Evolutionary conservation across 2,888 invertebrate genomes (phyloP), one percentile per base, ranked within the genome.

Genomic region (Acleris emargana): DNA sequence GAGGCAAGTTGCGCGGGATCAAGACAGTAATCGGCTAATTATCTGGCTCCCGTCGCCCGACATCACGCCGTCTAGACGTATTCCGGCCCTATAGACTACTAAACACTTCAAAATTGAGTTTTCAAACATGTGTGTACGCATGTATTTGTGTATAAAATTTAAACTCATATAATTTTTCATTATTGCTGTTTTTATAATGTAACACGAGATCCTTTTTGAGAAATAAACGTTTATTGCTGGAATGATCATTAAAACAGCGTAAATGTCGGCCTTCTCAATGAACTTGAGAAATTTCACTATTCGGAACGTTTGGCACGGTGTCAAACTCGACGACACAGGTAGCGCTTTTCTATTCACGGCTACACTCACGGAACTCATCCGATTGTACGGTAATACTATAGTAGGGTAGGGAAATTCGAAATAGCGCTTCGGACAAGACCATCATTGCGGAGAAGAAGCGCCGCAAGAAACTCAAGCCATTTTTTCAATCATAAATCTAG

Each of bases 201-300:
- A 13, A 11, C 13, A 38, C 7, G 17, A 53, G 17, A 11, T 53
- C 38, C 38, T 53, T 53, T 18, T 42, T 20, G n/a, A 55, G 64
- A 47, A 47, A 47, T 54, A 0, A 68, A 67, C n/a, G 42, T n/a
- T 20, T 2, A 6, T 32, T 53, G 38, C 32, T 42, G 38, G 54
- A 18, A 58, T 49, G 58, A 20, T 42, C 54, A 50, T 64, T 74
- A 71, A 75, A 77, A 20, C 47, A 64, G 49, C 63, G 58, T 53
- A 74, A 76, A 74, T 66, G 54, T 76, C 76, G 79, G 77, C 73
- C 76, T 79, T 78, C 77, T 83, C 80, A 83, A 82, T 86, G 86
- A 84, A 86, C 84, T 83, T 83, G 83, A 77, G 75, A 76, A 76
- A 76, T 80, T 78, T 79, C 77, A 77, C 78, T 81, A 78, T 78